phyloP scores from a whole-genome alignment of 1,140 invertebrate genomes.

The Drosophila tsacasi region DNA sequence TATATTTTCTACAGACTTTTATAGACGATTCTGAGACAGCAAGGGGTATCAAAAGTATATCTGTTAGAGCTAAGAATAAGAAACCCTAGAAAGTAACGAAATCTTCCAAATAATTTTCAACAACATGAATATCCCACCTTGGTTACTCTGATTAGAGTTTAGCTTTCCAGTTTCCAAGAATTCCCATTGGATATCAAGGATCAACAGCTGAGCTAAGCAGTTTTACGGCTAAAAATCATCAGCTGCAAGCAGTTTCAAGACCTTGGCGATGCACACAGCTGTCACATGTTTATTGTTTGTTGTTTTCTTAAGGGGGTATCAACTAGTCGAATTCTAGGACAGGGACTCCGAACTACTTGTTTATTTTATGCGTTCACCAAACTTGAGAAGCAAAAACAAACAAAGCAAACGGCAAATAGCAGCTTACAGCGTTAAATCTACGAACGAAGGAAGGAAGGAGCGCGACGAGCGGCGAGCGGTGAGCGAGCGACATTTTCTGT shows the following conservation, averaged over 20 bases:
- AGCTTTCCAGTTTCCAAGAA: not conserved
- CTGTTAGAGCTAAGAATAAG: not conserved
- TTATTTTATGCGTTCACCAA: conserved; percentile 74
- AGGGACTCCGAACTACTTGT: conserved; percentile 33
- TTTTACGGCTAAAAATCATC: not conserved
- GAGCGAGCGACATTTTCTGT: conserved; percentile 75
- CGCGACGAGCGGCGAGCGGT: not conserved
- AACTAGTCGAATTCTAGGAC: conserved; percentile 26
- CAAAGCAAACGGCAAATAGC: conserved; percentile 28
- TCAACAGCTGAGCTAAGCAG: conserved; percentile 6
- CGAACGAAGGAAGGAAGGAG: conserved; percentile 27
- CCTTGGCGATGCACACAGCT: conserved; percentile 8
- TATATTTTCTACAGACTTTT: conserved; percentile 62
- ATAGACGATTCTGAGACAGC: conserved; percentile 40
- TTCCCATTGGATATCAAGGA: not conserved
- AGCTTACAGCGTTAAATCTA: conserved; percentile 33
- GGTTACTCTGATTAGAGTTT: not conserved
- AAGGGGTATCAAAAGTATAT: conserved; percentile 30
- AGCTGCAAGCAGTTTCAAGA: conserved; percentile 15
- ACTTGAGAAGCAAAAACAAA: conserved; percentile 61
- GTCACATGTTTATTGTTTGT: conserved; percentile 7
- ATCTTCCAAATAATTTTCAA: too few species aligned
- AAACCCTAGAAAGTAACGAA: not conserved
- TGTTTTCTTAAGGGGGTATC: conserved; percentile 24
- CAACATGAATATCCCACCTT: too few species aligned